Evolutionary conservation across 2,797 vertebrate species (phyloP), one percentile per base, ranked within the genome.

Genomic region (Gallinago nigripennis): DNA sequence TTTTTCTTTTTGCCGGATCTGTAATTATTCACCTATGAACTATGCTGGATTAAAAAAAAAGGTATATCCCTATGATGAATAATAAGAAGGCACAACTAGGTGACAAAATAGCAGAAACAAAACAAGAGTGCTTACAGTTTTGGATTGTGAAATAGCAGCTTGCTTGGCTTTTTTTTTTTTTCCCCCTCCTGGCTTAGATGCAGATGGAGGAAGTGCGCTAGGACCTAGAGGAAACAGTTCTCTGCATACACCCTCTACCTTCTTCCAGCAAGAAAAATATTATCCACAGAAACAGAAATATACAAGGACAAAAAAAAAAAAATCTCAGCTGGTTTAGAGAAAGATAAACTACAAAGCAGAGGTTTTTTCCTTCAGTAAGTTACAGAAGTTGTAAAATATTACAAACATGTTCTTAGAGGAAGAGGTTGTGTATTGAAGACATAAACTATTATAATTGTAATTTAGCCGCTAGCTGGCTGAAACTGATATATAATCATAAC

Each of bases 201-300:
- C 94, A 96, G 57, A 89, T 31, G 66, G 95, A 98, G 98, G 98
- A 99, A 99, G 97, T 97, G 79, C 94, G 95, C 97, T 97, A 98
- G 98, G 98, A 98, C 97, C 96, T 97, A 97, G 97, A 98, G 98
- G 98, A 99, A 99, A 98, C 96, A 91, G 97, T 98, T 98, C 95
- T 97, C 97, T 97, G 98, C 97, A 98, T 98, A 98, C 98, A 97
- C 98, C 98, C 98, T 98, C 96, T 97, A 97, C 97, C 94, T 97
- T 96, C 69, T 97, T 96, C 92, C 92, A 96, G 87, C 91, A 90
- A 94, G 71, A 93, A 97, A 95, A 96, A 96, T 82, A 79, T 92
- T 91, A 94, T 93, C 51, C 70, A 46, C 87, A 63, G 86, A 95
- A 94, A 92, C 79, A 90, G 65, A 96, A 86, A 96, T 90, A 95